Conservation (phyloP, 2,888 invertebrate species). For the Anoplius nigerrimus region DNA sequence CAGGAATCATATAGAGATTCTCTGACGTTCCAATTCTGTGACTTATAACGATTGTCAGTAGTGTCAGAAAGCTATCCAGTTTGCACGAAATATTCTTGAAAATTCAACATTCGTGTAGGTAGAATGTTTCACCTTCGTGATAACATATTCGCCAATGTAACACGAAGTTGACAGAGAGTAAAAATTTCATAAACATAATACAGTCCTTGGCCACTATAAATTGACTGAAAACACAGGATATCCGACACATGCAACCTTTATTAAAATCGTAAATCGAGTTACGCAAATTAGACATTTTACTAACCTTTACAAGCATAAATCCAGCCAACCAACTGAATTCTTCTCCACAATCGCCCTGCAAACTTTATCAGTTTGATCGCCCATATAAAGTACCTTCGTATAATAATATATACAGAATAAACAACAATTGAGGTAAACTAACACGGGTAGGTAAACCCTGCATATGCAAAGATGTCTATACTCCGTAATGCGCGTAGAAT, state of each 20-base stretch:
- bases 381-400: too few relatives aligned
- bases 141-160: constrained; percentile 46
- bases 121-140: constrained; percentile 39
- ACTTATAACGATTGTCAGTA: too few relatives aligned
- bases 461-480: not conserved
- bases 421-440: too few relatives aligned
- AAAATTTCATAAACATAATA: constrained; percentile 29
- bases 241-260: too few relatives aligned
- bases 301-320: not conserved
- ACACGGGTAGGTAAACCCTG: not conserved
- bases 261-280: too few relatives aligned
- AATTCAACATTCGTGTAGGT: too few relatives aligned
- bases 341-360: too few relatives aligned
- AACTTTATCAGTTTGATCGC: not conserved
- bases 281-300: too few relatives aligned
- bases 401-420: too few relatives aligned
- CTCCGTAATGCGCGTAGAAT: too few relatives aligned
- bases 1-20: constrained; percentile 38
- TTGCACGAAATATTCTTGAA: not conserved
- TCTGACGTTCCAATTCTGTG: constrained; percentile 39
- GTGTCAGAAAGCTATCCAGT: too few relatives aligned
- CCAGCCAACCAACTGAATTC: not conserved
- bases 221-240: constrained; percentile 16
- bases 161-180: constrained; percentile 37
- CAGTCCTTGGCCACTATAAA: constrained; percentile 3